Evolutionary conservation across 2,888 invertebrate species (phyloP).

Genomic region (Flexamia atlantica): DNA sequence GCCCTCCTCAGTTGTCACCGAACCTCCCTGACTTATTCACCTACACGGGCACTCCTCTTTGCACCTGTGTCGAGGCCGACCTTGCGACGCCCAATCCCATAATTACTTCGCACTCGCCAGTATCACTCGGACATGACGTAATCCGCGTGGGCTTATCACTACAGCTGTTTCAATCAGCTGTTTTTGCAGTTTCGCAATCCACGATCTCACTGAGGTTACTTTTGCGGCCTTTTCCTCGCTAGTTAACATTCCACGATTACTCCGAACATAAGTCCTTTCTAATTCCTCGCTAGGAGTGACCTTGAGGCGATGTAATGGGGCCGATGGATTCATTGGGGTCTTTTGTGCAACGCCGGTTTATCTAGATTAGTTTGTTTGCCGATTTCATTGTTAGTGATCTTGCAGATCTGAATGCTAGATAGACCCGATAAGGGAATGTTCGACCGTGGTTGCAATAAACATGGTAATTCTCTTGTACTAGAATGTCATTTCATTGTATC

Average conservation of each 20-base stretch:
- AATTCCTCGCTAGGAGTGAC: slow-evolving; percentile 11
- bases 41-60: slow-evolving; percentile 35
- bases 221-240: slow-evolving; percentile 2
- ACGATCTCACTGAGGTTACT: slow-evolving; percentile 44
- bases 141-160: slow-evolving; percentile 42
- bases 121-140: slow-evolving; percentile 50
- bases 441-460: neutral
- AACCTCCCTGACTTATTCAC: slow-evolving; percentile 6
- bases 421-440: slow-evolving; percentile 14
- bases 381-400: slow-evolving; percentile 16
- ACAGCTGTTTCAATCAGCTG: slow-evolving; percentile 35
- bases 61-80: slow-evolving; percentile 26
- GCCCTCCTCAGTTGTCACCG: neutral
- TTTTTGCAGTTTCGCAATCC: slow-evolving; percentile 37
- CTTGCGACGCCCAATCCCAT: slow-evolving; percentile 46
- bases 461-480: neutral
- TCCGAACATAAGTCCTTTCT: slow-evolving; percentile 47
- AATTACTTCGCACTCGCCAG: slow-evolving; percentile 44
- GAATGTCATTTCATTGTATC: too few relatives aligned
- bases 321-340: slow-evolving; percentile 51
- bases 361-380: slow-evolving; percentile 41
- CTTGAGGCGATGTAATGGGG: slow-evolving; percentile 36
- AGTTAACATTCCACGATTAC: slow-evolving; percentile 52
- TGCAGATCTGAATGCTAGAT: neutral
- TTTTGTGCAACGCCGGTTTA: slow-evolving; percentile 10